phyloP scores from a whole-genome alignment of 2,888 invertebrate species.

The Melieria picta region DNA sequence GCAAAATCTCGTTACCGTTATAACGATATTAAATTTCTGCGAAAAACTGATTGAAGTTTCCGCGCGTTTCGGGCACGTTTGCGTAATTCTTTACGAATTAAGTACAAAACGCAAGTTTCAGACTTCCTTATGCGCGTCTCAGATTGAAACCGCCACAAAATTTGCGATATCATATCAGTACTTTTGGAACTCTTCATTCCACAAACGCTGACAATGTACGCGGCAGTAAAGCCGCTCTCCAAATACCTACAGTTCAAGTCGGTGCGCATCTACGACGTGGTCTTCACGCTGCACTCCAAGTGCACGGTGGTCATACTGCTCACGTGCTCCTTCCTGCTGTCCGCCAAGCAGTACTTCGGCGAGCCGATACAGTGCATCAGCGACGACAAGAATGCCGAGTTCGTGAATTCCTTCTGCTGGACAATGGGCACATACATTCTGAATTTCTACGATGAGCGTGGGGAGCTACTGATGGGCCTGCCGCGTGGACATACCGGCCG shows the following conservation, averaged over 20 bases:
- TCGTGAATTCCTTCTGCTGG: constrained; percentile 83
- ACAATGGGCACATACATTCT: constrained; percentile 78
- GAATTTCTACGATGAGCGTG: constrained; percentile 41
- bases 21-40: no score
- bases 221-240: constrained; percentile 73
- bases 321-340: constrained; percentile 78
- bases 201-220: constrained; percentile 68
- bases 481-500: constrained; percentile 48
- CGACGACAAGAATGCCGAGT: constrained; percentile 69
- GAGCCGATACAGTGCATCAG: constrained; percentile 83
- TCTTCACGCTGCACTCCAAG: constrained; percentile 79
- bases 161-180: constrained; percentile 33
- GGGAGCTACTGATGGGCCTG: constrained; percentile 9
- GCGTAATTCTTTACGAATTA: no score
- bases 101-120: not conserved
- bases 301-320: constrained; percentile 77
- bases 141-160: constrained; percentile 32
- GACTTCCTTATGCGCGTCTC: not conserved
- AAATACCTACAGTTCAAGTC: constrained; percentile 72
- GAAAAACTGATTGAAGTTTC: no score
- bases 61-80: no score
- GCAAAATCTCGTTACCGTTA: no score
- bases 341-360: constrained; percentile 86
- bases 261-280: constrained; percentile 78
- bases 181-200: constrained; percentile 40